phyloP scores from a whole-genome alignment of 1,140 invertebrate genomes.

The Conus betulinus region DNA sequence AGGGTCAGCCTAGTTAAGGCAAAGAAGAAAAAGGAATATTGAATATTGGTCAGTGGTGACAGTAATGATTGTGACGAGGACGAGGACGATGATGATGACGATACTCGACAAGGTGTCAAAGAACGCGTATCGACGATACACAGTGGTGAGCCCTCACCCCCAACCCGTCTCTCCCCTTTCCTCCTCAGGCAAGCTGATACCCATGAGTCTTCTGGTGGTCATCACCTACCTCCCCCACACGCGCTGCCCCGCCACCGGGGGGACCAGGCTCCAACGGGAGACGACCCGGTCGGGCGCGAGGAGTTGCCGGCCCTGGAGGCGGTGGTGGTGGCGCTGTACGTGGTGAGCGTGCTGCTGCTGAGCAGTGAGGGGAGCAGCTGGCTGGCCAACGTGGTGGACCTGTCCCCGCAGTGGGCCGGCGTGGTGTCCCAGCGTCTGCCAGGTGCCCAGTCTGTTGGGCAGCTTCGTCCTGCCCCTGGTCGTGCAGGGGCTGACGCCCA shows the following conservation, averaged over 20 bases:
- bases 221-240: background rate
- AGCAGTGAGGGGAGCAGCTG: background rate
- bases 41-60: too few relatives aligned
- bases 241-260: too few relatives aligned
- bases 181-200: background rate
- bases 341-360: background rate
- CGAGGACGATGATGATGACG: too few relatives aligned
- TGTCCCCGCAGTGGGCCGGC: background rate
- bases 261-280: background rate
- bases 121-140: too few relatives aligned
- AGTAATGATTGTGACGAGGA: too few relatives aligned
- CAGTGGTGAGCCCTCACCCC: too few relatives aligned
- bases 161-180: too few relatives aligned
- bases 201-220: background rate
- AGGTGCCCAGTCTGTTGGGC: background rate
- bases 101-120: too few relatives aligned
- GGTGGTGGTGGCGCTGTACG: background rate
- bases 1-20: too few relatives aligned
- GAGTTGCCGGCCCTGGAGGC: background rate
- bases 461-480: constrained; percentile 8
- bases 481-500: background rate
- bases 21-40: too few relatives aligned
- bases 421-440: constrained; percentile 11
- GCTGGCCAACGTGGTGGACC: constrained; percentile 21
- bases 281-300: background rate